Conservation (phyloP, 2,113 vertebrate species). For the Semnornis frantzii region DNA sequence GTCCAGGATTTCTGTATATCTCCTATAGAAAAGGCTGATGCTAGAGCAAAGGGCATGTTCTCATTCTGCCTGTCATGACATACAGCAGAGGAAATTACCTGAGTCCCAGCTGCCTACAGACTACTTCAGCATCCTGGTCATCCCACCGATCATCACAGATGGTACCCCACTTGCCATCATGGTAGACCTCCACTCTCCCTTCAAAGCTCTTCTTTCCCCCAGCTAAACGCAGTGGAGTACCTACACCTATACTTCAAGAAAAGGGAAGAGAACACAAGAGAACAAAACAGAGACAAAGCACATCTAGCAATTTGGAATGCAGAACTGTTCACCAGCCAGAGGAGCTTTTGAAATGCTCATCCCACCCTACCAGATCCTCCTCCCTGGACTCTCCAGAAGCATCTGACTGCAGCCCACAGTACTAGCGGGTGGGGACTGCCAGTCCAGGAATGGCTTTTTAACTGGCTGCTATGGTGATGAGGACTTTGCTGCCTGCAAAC, state of each 20-base stretch:
- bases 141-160: constrained; percentile 94
- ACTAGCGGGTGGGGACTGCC: not conserved
- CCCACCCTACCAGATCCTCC: not conserved
- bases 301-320: not conserved
- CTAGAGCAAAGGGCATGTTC: not conserved
- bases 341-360: not conserved
- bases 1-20: not conserved
- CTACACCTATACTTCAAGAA: constrained; percentile 78
- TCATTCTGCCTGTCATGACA: not conserved
- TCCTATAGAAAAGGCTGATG: not conserved
- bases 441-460: not conserved
- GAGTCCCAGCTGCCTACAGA: constrained; percentile 89
- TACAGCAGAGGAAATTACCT: constrained; percentile 67
- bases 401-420: not conserved
- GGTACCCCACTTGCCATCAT: constrained; percentile 87
- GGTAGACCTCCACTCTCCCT: constrained; percentile 89
- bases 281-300: not conserved
- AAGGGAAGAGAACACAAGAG: constrained; percentile 30
- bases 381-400: not conserved
- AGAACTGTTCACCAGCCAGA: not conserved
- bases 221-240: constrained; percentile 83
- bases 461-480: not conserved
- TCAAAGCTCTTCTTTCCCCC: constrained; percentile 89
- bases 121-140: constrained; percentile 87
- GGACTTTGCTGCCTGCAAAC: not conserved